Evolutionary conservation across 2,888 invertebrate species (phyloP).

Genomic region (Drosophila recens): DNA sequence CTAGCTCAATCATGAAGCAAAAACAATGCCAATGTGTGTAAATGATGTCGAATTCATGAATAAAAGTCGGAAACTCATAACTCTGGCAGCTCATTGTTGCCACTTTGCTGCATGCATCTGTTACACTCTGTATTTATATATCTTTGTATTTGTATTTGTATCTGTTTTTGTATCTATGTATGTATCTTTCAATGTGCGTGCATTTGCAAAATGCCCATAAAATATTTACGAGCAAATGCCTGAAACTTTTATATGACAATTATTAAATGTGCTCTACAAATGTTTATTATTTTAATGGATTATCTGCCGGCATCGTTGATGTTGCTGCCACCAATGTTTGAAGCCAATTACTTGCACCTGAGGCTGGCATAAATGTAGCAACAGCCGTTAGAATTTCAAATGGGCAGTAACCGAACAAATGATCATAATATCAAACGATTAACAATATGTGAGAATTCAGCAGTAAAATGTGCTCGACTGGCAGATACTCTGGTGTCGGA

Average conservation of each 20-base stretch:
- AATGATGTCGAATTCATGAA: constrained; percentile 61
- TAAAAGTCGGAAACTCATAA: constrained; percentile 66
- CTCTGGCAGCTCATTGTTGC: constrained; percentile 52
- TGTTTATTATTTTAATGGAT: constrained; percentile 47
- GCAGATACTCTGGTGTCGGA: background rate
- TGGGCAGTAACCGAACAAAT: constrained; percentile 1
- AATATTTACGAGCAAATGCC: constrained; percentile 53
- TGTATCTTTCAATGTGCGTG: constrained; percentile 33
- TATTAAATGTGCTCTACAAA: constrained; percentile 52
- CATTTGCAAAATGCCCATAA: constrained; percentile 48
- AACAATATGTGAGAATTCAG: background rate
- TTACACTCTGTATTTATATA: constrained; percentile 4
- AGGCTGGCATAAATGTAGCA: constrained; percentile 19
- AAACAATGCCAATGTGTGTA: constrained; percentile 64
- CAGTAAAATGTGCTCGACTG: background rate
- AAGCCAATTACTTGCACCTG: constrained; percentile 46
- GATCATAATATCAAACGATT: background rate
- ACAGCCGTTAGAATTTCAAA: constrained; percentile 1
- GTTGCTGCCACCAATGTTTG: background rate
- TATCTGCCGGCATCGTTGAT: constrained; percentile 10
- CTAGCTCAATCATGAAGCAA: background rate
- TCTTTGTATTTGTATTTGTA: constrained; percentile 5
- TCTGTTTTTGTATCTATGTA: constrained; percentile 9
- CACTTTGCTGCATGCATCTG: constrained; percentile 27
- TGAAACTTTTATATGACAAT: constrained; percentile 56